Base-by-base conservation (phyloP, 2,797 vertebrate genomes). In the Lates japonicus region DNA sequence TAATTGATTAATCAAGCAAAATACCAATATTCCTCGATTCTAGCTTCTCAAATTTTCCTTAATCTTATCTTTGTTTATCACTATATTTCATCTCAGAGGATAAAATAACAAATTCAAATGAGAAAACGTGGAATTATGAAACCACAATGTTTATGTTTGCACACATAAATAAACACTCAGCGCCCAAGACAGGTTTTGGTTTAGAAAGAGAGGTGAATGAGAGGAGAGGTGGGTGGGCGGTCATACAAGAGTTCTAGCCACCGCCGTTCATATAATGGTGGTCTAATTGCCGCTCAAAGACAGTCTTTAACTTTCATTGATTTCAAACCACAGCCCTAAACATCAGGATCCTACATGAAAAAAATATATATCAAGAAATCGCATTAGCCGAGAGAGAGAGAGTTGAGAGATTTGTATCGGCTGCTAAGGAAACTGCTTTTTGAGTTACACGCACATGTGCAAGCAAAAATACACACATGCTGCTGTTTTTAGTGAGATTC, bases 191-290 rank as follows among this genome's bases (percentile, higher is more conserved):
- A 35, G 19, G 46, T 51, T 35, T 41, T 17, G 7, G 20, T 4
- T 29, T n/a, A n/a, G 4, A 25, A 25, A 55, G 10, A 48, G 29
- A 51, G 37, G 41, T 19, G 39, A 39, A 17, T 52, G 37, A 37
- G 29, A 3, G 4, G 0, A 2, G 6, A 31, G 7, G 39, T n/a
- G n/a, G 51, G 75, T 2, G 12, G 29, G 29, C 2, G 8, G 14
- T 14, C 11, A 55, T 14, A 68, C 31, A 29, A 11, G 13, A 49
- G 49, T 12, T 41, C 20, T n/a, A n/a, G n/a, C 48, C 17, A 31
- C 67, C 98, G 25, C 98, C 99, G 94, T 98, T 99, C 96, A 99
- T 97, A 83, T 99, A 99, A 94, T 98, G 96, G 48, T 99, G 96
- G 86, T 98, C 97, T 25, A 99, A 94, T 71, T 96, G 96, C 89